These are phyloP conservation scores for Erebia ligea DNA, from an alignment of 2,888 invertebrate species.

Conservation along the genomic window DNA sequence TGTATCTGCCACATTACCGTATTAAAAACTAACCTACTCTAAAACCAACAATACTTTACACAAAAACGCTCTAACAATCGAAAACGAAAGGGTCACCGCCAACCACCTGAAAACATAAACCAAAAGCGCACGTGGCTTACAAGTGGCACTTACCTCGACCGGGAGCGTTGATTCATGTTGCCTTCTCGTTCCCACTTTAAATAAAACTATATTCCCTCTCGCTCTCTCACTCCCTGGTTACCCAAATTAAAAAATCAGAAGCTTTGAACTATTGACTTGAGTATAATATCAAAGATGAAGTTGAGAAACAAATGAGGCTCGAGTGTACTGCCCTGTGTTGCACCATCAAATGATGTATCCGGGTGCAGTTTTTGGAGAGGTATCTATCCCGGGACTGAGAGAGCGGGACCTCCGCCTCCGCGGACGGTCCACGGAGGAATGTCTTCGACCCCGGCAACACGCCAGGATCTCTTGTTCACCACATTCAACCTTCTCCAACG, in stretches of 20 bases:
- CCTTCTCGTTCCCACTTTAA: conserved; percentile 81
- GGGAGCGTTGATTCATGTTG: conserved; percentile 72
- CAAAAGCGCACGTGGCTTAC: conserved; percentile 74
- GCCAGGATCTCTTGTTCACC: conserved; percentile 71
- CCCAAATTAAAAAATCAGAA: conserved; percentile 35
- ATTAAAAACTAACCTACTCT: not conserved
- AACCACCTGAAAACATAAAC: conserved; percentile 52
- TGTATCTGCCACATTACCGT: not conserved
- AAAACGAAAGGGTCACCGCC: conserved; percentile 41
- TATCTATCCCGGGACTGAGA: conserved; percentile 67
- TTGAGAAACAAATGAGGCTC: conserved; percentile 15
- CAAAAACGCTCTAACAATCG: not conserved
- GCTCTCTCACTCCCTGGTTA: conserved; percentile 77
- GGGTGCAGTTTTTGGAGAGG: conserved; percentile 52
- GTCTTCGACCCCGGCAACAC: conserved; percentile 70
- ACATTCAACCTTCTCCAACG: conserved; percentile 72
- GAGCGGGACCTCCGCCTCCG: conserved; percentile 79
- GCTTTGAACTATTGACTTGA: not conserved
- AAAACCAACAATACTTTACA: conserved; percentile 3
- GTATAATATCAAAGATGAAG: conserved; percentile 10
- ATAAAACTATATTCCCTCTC: conserved; percentile 65
- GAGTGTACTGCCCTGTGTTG: conserved; percentile 30
- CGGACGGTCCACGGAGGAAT: conserved; percentile 80
- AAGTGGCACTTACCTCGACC: conserved; percentile 77
- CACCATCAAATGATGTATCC: conserved; percentile 30